Base-by-base conservation (phyloP, 2,797 vertebrate genomes). In the Lithobates pipiens region DNA sequence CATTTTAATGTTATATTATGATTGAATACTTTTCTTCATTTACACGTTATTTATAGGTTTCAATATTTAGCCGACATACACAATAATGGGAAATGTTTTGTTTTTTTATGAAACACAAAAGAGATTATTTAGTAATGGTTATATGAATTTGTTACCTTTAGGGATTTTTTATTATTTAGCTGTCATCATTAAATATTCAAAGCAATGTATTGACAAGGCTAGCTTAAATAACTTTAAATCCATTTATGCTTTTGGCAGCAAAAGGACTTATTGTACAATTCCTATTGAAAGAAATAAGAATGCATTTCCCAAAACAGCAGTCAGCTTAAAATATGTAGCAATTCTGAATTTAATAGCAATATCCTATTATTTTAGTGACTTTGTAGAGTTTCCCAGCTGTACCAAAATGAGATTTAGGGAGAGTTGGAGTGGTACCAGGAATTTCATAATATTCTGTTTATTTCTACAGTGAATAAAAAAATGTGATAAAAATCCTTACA, bases 151-250 rank as follows among this genome's bases (percentile, higher is more conserved):
- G 1, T 79, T 88, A 86, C 79, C 80, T 88, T 89, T 75, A 32
- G 82, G 77, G 29, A 83, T 0, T 0, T 25, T 86, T 88, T 89
- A 77, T 88, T 90, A 89, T 89, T 91, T 88, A 88, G 75, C 36
- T 89, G 69, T 74, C 88, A 84, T 82, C 29, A 80, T 89, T 88
- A 90, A 90, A 90, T 90, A 89, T 88, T 90, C 76, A 90, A 88
- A 89, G 65, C 44, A 75, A 18, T n/a, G n/a, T 18, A 72, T 81
- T 85, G 83, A 77, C 1, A 3, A 87, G 54, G 36, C 13, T 73
- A 77, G 5, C 65, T 68, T 80, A 44, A 85, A 86, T 70, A 57
- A 32, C 27, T 34, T 78, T 75, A 69, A 36, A 2, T 10, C 46
- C 63, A 32, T 82, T 85, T 88, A 84, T 68, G 11, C 73, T 44